Base-by-base conservation (phyloP, 1,140 invertebrate species). In the Octopus sinensis region DNA sequence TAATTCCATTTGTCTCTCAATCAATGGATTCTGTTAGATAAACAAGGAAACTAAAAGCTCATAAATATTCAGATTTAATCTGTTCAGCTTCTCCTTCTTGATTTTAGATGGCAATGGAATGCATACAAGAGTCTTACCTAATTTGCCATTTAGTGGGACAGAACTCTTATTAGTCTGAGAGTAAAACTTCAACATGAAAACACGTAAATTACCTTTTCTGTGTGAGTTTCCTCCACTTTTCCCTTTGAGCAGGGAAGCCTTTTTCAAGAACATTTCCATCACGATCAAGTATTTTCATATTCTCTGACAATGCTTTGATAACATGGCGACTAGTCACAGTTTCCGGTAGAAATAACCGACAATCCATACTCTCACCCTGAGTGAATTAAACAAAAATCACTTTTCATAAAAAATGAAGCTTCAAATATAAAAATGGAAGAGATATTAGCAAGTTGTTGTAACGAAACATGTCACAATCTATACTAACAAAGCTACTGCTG, bases 291-390 rank as follows among this genome's bases (percentile, higher is more conserved):
- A 98, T 92, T 91, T 95, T 96, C 85, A 96, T 95, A 91, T 96
- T 96, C 89, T 95, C 94, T 85, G 97, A 94, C 83, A 99, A 92
- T n/a, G 96, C 94, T 81, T 95, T 89, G 5, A 98, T 90, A 82
- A 96, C 93, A 84, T 95, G 93, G 81, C 95, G 93, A 84, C 95
- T 96, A 2, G 96, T 96, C 87, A 96, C 96, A 9, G 96, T 95
- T 91, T 97, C 96, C 1, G 97, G 96, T 75, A 98, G 92, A 89
- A 95, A 97, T 62, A 98, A 91, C 78, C 94, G 94, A 87, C 97
- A 93, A 90, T 97, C 96, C 54, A 97, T 94, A 82, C 95, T 95
- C 91, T 98, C 97, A 9, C 96, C 97, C 93, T 94, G 86, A 76
- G 30, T 43, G 30, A 43, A 43, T 43, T 43, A 43, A 43, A 43